Percentiles rank a stretch among this genome's conserved stretches.
phyloP scores from a whole-genome alignment of 2,888 invertebrate species.

The Lepidonotus clava region DNA sequence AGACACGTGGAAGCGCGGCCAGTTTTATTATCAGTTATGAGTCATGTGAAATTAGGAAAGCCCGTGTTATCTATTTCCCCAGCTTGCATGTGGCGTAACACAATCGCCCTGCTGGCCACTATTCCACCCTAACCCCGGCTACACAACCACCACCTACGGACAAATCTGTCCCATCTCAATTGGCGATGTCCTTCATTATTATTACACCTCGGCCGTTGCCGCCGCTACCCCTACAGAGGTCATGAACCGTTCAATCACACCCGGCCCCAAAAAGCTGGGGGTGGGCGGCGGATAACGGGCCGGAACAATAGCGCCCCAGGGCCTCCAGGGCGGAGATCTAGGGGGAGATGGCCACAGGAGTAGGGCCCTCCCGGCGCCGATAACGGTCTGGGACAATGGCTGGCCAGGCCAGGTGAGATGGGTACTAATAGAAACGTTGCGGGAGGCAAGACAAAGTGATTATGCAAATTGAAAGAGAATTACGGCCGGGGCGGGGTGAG shows the following conservation, averaged over 20 bases:
- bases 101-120: background rate
- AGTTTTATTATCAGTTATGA: background rate
- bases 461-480: slow-evolving; percentile 50
- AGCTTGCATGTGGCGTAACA: slow-evolving; percentile 20
- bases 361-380: background rate
- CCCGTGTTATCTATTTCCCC: background rate
- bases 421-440: slow-evolving; percentile 16
- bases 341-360: slow-evolving; percentile 22
- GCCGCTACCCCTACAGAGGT: slow-evolving; percentile 1
- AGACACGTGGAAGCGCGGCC: background rate
- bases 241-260: background rate
- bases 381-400: background rate
- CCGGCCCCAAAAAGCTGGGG: background rate
- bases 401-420: slow-evolving; percentile 33
- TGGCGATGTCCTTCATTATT: background rate
- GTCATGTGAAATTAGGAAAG: background rate
- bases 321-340: background rate
- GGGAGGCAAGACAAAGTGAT: slow-evolving; percentile 46
- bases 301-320: background rate
- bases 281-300: slow-evolving; percentile 2
- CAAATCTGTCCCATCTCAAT: slow-evolving; percentile 13
- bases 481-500: background rate
- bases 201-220: slow-evolving; percentile 29
- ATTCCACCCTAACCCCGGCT: background rate
- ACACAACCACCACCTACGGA: background rate